Evolutionary conservation across 1,140 invertebrate species (phyloP).

Genomic region (Mactra quadrangularis): DNA sequence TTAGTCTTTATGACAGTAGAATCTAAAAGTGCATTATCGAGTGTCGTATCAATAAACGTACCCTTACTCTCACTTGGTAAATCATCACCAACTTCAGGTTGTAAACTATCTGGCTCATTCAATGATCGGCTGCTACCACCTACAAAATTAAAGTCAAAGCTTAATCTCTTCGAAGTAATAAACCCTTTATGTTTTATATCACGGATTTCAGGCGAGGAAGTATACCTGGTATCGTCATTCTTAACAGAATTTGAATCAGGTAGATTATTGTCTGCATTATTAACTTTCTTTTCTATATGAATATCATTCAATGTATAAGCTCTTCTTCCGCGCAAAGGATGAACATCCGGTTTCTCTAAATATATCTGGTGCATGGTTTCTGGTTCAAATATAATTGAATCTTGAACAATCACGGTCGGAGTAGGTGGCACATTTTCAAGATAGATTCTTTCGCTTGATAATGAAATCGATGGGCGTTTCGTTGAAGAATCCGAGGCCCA

Average conservation of each 20-base stretch:
- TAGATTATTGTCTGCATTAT: not conserved
- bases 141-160: too few species aligned
- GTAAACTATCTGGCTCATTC: too few species aligned
- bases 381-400: constrained; percentile 41
- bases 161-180: too few species aligned
- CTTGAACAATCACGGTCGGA: constrained; percentile 42
- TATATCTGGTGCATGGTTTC: constrained; percentile 9
- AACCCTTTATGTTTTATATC: too few species aligned
- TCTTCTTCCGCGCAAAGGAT: constrained; percentile 16
- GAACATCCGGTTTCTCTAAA: constrained; percentile 13
- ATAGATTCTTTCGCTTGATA: constrained; percentile 47
- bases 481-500: not conserved
- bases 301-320: constrained; percentile 51
- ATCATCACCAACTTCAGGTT: too few species aligned
- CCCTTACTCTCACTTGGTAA: not conserved
- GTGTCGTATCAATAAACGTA: too few species aligned
- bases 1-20: too few species aligned
- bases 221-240: constrained; percentile 2
- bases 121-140: too few species aligned
- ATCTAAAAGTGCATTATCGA: too few species aligned
- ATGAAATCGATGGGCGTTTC: constrained; percentile 1
- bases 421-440: constrained; percentile 16
- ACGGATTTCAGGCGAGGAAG: constrained; percentile 18
- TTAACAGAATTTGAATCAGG: constrained; percentile 14
- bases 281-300: not conserved